Evolutionary conservation across 2,888 invertebrate genomes (phyloP), one percentile per base, ranked within the genome.

Genomic region (Diadromus collaris): DNA sequence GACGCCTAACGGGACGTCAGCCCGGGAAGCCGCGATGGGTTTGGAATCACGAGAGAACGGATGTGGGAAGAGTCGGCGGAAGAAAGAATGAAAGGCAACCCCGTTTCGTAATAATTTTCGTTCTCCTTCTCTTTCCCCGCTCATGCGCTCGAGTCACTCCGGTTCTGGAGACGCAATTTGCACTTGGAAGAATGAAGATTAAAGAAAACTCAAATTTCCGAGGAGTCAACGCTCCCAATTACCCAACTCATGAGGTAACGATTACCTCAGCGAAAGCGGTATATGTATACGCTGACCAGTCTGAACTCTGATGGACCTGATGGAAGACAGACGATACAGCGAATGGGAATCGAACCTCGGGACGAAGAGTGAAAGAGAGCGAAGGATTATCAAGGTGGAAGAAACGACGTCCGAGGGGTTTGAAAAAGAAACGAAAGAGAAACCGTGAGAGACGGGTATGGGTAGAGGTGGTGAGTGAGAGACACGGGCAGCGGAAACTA

Each of bases 21-120:
- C 71, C 64, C 79, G 76, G 72, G 29, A 60, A 60, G 61, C 58
- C 64, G 34, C 32, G 72, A 54, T 58, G 78, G 60, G 74, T 32
- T 34, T 51, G 75, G 71, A 78, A 74, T 76, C 64, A 61, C 72
- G 83, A 74, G 68, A 79, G 70, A 64, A 65, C 56, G 74, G 79
- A 61, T 65, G 68, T 68, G 77, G 79, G 76, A 76, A 79, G 76
- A 81, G 70, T 64, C 72, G 58, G 67, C 46, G 29, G 29, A 63
- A 51, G 21, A 71, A 65, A 69, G 61, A 68, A 32, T 51, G 34
- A 6, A 56, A 68, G 29, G 51, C 61, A 51, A 3, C 21, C 6
- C 32, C 34, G 41, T 60, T 16, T 38, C 29, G 60, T 68, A 27
- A 67, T 64, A 41, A 58, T 71, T 34, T 60, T 70, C 51, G 16